Conservation (phyloP, 2,797 vertebrate genomes). For the Oryzias sinensis region DNA sequence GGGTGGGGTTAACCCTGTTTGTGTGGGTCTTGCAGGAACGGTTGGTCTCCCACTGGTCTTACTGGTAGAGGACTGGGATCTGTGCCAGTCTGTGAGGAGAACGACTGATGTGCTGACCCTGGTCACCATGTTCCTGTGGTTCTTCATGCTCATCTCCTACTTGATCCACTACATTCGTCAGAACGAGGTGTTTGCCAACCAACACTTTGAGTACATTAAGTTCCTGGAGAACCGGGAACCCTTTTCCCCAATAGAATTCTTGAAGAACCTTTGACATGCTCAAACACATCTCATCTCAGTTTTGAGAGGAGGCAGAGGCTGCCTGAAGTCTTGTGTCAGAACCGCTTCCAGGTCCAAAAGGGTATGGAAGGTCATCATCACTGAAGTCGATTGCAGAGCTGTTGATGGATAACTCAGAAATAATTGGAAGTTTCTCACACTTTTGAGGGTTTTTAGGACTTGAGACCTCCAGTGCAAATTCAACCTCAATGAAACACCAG, state of each 20-base stretch:
- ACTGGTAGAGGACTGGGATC: constrained; percentile 75
- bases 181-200: constrained; percentile 80
- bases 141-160: constrained; percentile 83
- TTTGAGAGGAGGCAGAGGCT: no score
- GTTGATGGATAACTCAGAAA: no score
- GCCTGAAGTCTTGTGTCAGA: no score
- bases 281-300: background rate
- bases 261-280: background rate
- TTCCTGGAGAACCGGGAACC: constrained; percentile 20
- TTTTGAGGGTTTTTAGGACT: no score
- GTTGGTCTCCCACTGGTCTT: constrained; percentile 79
- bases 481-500: no score
- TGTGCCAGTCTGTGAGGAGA: constrained; percentile 77
- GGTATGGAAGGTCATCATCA: no score
- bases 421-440: no score
- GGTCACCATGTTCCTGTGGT: constrained; percentile 89
- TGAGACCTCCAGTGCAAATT: no score
- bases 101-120: constrained; percentile 86
- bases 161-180: constrained; percentile 83
- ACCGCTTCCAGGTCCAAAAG: no score
- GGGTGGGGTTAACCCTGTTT: background rate
- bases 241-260: constrained; percentile 43
- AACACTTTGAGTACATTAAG: constrained; percentile 82
- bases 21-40: constrained; percentile 22
- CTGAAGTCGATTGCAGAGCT: no score